Evolutionary conservation across 2,113 vertebrate species (phyloP), one percentile per base, ranked within the genome.

Genomic region (Origma solitaria): DNA sequence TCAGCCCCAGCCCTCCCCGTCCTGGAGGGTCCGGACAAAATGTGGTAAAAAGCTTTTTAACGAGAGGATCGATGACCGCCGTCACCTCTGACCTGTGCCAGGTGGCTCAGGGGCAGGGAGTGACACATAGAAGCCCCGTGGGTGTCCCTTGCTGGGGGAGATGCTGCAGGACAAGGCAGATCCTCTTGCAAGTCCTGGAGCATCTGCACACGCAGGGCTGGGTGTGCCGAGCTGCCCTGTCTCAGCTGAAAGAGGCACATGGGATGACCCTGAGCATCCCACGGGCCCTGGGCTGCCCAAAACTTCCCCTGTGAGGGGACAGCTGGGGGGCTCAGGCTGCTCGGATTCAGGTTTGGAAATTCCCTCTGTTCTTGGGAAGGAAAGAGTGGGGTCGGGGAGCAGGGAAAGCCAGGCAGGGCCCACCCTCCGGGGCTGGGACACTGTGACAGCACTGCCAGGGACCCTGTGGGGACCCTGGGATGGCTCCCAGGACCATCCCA

Each of bases 151-250:
- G 6, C 35, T 6, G 0, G 31, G 75, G 28, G 19, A 7, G 13
- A 17, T 6, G 65, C 78, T 47, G 6, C 82, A 69, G 71, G 77
- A 33, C 3, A 3, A 33, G 60, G 10, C 4, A 10, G 61, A 11
- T 11, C 11, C 61, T 7, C 12, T 3, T 6, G 2, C 50, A 38
- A 31, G 12, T 13, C 69, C 53, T 6, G 42, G 25, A 30, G 58
- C 45, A 7, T 1, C 66, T 16, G 51, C 33, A 13, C 11, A 17
- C 0, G 0, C 28, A 1, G 61, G 28, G 33, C 16, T 30, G 28
- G 7, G 0, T 6, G 80, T 25, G 42, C 75, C 9, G 75, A 82
- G 80, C 5, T 49, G 75, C 58, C 37, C 0, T 0, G 15, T 5
- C 53, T 49, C 70, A 38, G 90, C 76, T 49, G 70, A 3, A 21